Base-by-base conservation (phyloP, 2,888 invertebrate species). In the Tortrix viridana region DNA sequence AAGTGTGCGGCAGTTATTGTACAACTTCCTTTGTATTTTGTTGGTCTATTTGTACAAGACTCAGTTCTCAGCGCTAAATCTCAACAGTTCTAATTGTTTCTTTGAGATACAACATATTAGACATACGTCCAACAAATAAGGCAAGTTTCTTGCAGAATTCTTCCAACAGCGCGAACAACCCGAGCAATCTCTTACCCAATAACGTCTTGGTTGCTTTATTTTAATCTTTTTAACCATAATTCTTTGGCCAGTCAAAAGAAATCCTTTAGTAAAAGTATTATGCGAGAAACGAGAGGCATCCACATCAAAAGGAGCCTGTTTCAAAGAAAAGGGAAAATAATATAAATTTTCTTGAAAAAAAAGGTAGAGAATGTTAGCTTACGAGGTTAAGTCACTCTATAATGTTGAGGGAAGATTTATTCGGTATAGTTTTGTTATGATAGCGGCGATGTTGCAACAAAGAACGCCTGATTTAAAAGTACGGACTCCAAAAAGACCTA, bases 211-310 rank as follows among this genome's bases (percentile, higher is more conserved):
- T 18, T 23, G 52, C 23, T 47, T 60, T 60, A 26, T 53, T 53
- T 53, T 60, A 60, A 60, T 60, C 53, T 60, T 56, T 44, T 56
- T 41, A 52, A 41, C 49, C 56, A 46, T 62, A 62, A 62, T 52
- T 52, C 56, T 50, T 59, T 50, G 56, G 46, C 7, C 56, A 26
- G 56, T 57, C 52, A 56, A 62, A 57, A 62, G 44, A 56, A 62
- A 62, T 62, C 62, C 56, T 62, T 62, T 41, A 38, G 46, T 62
- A 41, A 62, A 62, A 62, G 62, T 57, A 62, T 52, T 62, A 62
- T 37, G 56, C 56, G 50, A 52, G 56, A 49, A 57, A 62, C 38
- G 44, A 50, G 52, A 50, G 16, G 62, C 46, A 62, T 57, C 56
- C 52, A 52, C 62, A 52, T 62, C 62, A 57, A 62, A 62, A 46